Base-by-base conservation (phyloP, 1,140 invertebrate species). In the Yoshiicerus persimilis region DNA sequence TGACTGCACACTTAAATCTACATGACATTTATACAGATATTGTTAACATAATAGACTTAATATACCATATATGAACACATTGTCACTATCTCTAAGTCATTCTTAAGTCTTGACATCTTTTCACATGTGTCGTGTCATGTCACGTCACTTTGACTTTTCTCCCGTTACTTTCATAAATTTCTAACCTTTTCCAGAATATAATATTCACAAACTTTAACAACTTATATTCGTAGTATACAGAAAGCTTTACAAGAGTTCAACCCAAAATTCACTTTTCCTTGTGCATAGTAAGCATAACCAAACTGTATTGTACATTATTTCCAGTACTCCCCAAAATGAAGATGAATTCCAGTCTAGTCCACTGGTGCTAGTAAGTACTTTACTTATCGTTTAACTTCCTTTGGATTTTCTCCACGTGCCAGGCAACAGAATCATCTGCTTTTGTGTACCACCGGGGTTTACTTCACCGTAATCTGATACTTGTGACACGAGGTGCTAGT, bases 361-460 rank as follows among this genome's bases (percentile, higher is more conserved):
- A 5, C 27, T 75, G 41, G 47, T 56, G 13, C 47, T 80, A 16
- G 75, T 80, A 30, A 70, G 66, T 80, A 34, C 75, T 80, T 80
- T 80, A 80, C 32, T 80, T 80, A 80, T 80, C 75, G 75, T 32
- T 80, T 36, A 80, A 80, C 75, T 80, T 80, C 75, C 75, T 38
- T 9, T n/a, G 16, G 75, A 80, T 80, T 80, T 80, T 80, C 75
- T 80, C 32, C 75, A 80, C 75, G 75, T 80, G 75, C 30, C 75
- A 5, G 34, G 32, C 32, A n/a, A n/a, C n/a, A 23, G 32, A 36
- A n/a, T 34, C 70, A 77, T 34, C 27, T 32, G 27, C 70, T 30
- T 30, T 30, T 70, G 25, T 70, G 25, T 27, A 30, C 13, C 30
- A 4, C 13, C 66, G 25, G 4, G 64, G 64, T 70, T 30, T 27